Evolutionary conservation across 2,888 invertebrate genomes (phyloP), one percentile per base, ranked within the genome.

Genomic region (Merodon equestris): DNA sequence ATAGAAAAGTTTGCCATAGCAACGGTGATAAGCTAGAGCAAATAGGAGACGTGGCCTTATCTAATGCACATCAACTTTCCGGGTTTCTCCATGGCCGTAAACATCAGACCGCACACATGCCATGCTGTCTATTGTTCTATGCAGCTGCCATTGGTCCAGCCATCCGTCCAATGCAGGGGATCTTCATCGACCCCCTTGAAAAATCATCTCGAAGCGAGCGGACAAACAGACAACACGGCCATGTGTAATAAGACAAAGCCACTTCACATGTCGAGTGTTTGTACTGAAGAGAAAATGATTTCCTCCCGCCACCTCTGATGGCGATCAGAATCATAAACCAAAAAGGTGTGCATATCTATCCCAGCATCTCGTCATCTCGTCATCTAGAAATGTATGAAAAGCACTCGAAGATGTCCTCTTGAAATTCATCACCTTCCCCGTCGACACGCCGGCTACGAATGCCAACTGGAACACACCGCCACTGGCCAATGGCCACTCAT

Each of bases 351-450:
- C 67, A 57, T 60, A 67, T 66, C 72, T 71, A 57, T 77, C 63
- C 57, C 61, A 61, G 60, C 60, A 40, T 54, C 66, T 68, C 72
- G 45, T 63, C 75, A 63, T n/a, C n/a, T n/a, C n/a, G n/a, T 58
- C 77, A 68, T 68, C 74, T 79, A 79, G 79, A 74, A 57, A 79
- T 79, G 79, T 79, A 74, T 79, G 79, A 79, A 79, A 79, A 79
- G 79, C 79, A 79, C 79, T 79, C 70, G 42, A 79, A 74, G 64
- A 70, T 79, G 79, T 79, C 79, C 74, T 79, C 79, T 79, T 74
- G 64, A 79, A 64, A 44, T n/a, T 57, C 64, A 54, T 70, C 79
- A 51, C 27, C 13, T 18, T 27, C 48, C 54, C 19, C 9, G 38
- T 40, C n/a, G 40, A 27, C 42, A 19, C 10, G 18, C 19, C 50